Evolutionary conservation across 2,113 vertebrate genomes (phyloP), one percentile per base, ranked within the genome.

Genomic region (Oplegnathus fasciatus): DNA sequence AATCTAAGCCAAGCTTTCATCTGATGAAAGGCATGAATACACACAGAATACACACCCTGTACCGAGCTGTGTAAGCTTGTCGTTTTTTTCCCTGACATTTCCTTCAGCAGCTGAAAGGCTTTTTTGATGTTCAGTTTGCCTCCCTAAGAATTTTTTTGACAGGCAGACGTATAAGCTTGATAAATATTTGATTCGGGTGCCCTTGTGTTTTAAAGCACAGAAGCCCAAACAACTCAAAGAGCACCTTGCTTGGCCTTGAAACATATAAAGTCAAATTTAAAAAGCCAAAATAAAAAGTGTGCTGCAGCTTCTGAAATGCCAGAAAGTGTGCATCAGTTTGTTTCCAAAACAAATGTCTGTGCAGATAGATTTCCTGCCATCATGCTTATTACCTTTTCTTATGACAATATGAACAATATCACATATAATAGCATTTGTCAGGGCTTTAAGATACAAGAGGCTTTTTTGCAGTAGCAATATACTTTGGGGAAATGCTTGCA

Each of bases 111-210:
- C 72, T 84, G 75, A 87, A 87, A 85, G 76, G 37, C 52, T 85
- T 80, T 84, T 89, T 84, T 89, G 85, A 89, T 86, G 80, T 89
- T 85, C 54, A 42, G 26, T 80, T 78, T 89, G 61, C 79, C 70
- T 62, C 57, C 24, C 32, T 42, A 11, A 84, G 69, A 83, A 70
- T 69, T 42, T 69, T 5, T 66, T 18, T 85, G 84, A 87, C 82
- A 57, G 55, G 54, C 82, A 55, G 72, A 71, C 26, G 44, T 50
- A 81, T 55, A 0, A 67, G 72, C 71, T 48, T 75, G 67, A 85
- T 89, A 75, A 83, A 91, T 91, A 85, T 87, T 91, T 83, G 75
- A 91, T 89, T 76, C 0, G 0, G 55, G 15, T 37, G 69, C 74
- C 66, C 67, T 71, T 68, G 54, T 72, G 77, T 84, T 86, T 86